Base-by-base conservation (phyloP, 2,113 vertebrate genomes). In the Peromyscus leucopus region DNA sequence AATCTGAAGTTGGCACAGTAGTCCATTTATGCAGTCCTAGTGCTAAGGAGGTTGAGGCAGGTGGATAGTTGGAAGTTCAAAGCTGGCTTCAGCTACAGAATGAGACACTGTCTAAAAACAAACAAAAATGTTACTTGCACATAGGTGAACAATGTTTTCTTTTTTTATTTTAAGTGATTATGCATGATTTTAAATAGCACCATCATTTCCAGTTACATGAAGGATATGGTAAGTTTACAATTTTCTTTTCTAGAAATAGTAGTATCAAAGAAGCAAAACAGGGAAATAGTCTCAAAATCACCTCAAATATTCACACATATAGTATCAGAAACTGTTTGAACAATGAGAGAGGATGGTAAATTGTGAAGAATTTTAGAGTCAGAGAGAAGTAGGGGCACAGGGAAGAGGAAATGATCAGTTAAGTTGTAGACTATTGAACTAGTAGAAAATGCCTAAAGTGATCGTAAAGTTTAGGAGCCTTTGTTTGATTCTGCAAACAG, bases 341-440 rank as follows among this genome's bases (percentile, higher is more conserved):
- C 7, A 61, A 39, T 16, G 59, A 61, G 80, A 83, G 12, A 39
- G 22, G 24, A 61, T 61, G n/a, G 22, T 28, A 55, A 39, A n/a
- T 22, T 61, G 55, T n/a, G 22, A 16, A 84, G 57, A 1, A 61
- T 28, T 84, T 83, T 61, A 26, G 6, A 28, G 79, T 39, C 21
- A 3, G 3, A 4, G 3, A 4, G 21, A 13, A 15, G 1, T 16
- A 13, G 39, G 6, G n/a, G 16, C 3, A 28, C n/a, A 39, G 21
- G 36, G 42, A 59, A 28, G 11, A 84, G 6, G 12, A 83, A 36
- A 9, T 61, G 80, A 39, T 8, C n/a, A 28, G 24, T 28, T 28
- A 28, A 84, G 39, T 28, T 17, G 57, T 63, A 2, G 22, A 42
- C 3, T 26, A 10, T 9, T 42, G 1, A 63, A 39, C 24, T 42